These are phyloP conservation scores for Tenthredo distinguenda DNA, from an alignment of 2,888 invertebrate genomes.

Conservation along the genomic window DNA sequence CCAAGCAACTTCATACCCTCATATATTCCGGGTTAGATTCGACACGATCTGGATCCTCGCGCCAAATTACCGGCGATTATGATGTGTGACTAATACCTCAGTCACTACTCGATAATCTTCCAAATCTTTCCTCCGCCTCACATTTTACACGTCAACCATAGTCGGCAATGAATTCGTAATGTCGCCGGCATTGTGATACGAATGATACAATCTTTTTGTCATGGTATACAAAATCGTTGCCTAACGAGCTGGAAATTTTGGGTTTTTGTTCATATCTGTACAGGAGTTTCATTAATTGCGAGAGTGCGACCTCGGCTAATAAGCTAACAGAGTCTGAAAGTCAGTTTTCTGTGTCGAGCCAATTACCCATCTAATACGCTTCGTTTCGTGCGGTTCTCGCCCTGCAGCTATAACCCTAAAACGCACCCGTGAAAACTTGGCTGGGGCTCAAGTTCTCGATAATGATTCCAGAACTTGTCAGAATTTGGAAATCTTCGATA, in stretches of 20 bases:
- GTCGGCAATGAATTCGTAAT: neutral
- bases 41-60: neutral
- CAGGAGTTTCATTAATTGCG: neutral
- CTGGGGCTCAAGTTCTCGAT: neutral
- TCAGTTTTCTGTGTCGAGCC: constrained; percentile 25
- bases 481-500: neutral
- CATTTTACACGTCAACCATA: neutral
- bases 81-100: constrained; percentile 7
- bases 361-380: constrained; percentile 7
- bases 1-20: constrained; percentile 31
- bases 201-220: neutral
- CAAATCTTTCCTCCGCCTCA: neutral
- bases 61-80: neutral
- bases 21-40: constrained; percentile 23
- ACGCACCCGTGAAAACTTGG: neutral
- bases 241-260: neutral
- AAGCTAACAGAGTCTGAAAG: neutral
- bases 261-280: neutral
- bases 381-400: constrained; percentile 1
- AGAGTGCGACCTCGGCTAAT: neutral
- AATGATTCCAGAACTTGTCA: neutral
- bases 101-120: neutral
- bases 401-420: neutral
- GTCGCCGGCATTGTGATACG: neutral
- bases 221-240: neutral